phyloP scores from a whole-genome alignment of 2,113 vertebrate genomes.

The Pontoporia blainvillei region DNA sequence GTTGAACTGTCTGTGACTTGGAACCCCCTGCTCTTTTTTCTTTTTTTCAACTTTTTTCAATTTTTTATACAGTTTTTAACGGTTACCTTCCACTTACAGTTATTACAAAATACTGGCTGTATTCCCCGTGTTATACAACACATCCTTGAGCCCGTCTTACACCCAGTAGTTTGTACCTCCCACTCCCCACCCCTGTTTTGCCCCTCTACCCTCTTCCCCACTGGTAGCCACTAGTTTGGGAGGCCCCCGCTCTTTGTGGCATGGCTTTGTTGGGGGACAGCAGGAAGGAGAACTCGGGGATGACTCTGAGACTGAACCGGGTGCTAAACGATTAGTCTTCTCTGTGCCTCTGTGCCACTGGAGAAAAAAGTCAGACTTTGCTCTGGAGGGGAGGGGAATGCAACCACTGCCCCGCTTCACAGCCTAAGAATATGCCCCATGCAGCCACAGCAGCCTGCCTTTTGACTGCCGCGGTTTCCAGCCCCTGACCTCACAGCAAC shows the following conservation, averaged over 20 bases:
- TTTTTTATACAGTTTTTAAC: background rate
- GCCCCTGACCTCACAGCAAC: background rate
- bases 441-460: background rate
- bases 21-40: background rate
- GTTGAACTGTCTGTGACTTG: background rate
- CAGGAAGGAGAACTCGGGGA: background rate
- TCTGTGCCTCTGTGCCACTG: background rate
- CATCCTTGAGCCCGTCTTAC: background rate
- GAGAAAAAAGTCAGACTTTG: background rate
- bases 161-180: background rate
- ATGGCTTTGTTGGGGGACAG: background rate
- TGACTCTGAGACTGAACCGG: background rate
- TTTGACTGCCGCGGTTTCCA: too few species aligned
- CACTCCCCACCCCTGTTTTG: background rate
- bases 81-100: background rate
- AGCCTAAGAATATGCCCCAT: background rate
- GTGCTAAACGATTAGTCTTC: background rate
- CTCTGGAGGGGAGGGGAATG: background rate
- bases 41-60: background rate
- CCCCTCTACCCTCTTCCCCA: background rate
- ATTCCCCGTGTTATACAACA: background rate
- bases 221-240: background rate
- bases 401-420: rapidly evolving
- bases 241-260: background rate
- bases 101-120: background rate